Evolutionary conservation across 1,140 invertebrate species (phyloP).

Genomic region (Steinernema feltiae): DNA sequence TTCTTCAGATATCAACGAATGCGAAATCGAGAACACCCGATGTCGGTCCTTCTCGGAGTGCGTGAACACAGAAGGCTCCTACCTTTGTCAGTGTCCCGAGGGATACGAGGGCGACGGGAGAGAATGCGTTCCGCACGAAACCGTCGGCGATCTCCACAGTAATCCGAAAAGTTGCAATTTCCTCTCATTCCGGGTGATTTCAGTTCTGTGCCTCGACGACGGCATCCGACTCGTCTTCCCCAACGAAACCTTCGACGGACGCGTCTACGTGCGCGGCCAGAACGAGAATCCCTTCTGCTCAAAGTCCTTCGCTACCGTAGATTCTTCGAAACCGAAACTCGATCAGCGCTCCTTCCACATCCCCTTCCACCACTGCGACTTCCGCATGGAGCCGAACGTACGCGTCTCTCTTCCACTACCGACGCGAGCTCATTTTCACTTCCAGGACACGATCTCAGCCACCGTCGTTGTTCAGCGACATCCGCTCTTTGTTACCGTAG

Average conservation of each 20-base stretch:
- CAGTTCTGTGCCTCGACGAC: slow-evolving; percentile 43
- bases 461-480: slow-evolving; percentile 51
- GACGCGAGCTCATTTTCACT: neutral
- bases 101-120: slow-evolving; percentile 43
- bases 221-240: slow-evolving; percentile 42
- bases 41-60: slow-evolving; percentile 43
- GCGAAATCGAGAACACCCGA: slow-evolving; percentile 17
- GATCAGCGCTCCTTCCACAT: slow-evolving; percentile 34
- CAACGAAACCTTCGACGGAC: slow-evolving; percentile 44
- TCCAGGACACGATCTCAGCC: slow-evolving; percentile 47
- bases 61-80: slow-evolving; percentile 44
- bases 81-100: slow-evolving; percentile 43
- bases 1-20: slow-evolving; percentile 52
- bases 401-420: neutral
- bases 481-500: slow-evolving; percentile 45
- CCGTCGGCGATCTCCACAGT: slow-evolving; percentile 29
- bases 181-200: neutral
- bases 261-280: slow-evolving; percentile 47
- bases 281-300: slow-evolving; percentile 50
- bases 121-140: slow-evolving; percentile 37
- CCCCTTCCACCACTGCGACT: slow-evolving; percentile 45
- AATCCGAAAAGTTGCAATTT: neutral
- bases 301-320: slow-evolving; percentile 18
- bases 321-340: neutral
- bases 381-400: slow-evolving; percentile 42